Evolutionary conservation across 2,113 vertebrate genomes (phyloP).

Genomic region (Todiramphus chloris): DNA sequence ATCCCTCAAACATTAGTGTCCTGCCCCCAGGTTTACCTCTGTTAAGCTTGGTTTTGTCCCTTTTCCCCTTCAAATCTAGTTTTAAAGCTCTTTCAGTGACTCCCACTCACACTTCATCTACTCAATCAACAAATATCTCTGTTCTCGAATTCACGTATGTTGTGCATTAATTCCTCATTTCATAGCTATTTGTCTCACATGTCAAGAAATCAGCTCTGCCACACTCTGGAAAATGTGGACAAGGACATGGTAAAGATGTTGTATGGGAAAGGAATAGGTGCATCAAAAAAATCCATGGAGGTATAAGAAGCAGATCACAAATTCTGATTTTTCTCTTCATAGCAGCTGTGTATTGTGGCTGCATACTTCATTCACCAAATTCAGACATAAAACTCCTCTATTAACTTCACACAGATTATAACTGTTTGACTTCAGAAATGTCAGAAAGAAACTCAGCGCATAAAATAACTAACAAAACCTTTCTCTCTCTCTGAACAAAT

Average conservation of each 20-base stretch:
- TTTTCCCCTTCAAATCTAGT: no score
- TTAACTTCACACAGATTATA: background rate
- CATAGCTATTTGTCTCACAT: background rate
- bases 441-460: background rate
- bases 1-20: no score
- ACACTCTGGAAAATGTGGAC: accelerated
- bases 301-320: background rate
- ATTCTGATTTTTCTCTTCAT: background rate
- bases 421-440: background rate
- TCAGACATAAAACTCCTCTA: background rate
- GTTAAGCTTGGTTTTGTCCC: no score
- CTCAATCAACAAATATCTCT: background rate
- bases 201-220: background rate
- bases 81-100: no score
- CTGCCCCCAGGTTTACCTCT: no score
- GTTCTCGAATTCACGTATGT: background rate
- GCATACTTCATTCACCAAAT: background rate
- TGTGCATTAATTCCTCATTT: background rate
- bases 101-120: background rate
- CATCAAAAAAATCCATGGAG: background rate
- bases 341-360: background rate
- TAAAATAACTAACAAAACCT: background rate
- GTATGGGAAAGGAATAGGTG: background rate
- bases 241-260: background rate
- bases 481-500: background rate